Base-by-base conservation (phyloP, 2,888 invertebrate genomes). In the Cosmia pyralina region DNA sequence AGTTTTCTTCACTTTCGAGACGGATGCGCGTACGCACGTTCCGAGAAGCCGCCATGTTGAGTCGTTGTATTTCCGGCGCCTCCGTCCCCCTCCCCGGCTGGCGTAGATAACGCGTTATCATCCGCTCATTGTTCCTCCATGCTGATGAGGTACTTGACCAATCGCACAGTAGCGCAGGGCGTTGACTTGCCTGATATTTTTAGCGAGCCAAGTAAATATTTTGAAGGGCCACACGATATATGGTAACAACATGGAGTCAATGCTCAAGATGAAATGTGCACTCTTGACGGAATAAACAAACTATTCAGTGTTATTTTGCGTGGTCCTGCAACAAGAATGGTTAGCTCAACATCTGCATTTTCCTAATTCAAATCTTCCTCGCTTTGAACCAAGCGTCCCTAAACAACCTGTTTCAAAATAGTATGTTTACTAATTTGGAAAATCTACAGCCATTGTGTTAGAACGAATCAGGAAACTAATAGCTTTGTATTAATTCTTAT, bases 81-180 rank as follows among this genome's bases (percentile, higher is more conserved):
- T 89, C 88, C 85, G 89, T 89, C 86, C 88, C 85, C 89, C 87
- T 86, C 88, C 77, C 88, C 38, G 86, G 69, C 87, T 87, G 86
- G 82, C 84, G 87, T 89, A 94, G 96, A 96, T 96, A 96, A 95
- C 93, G 91, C 90, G 91, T 95, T 96, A 96, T 96, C 96, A 93
- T 95, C 94, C 94, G 94, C 92, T 94, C 94, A 94, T 96, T 96
- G 96, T 96, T 93, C 93, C 94, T 93, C 91, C 91, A 91, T 90
- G 90, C 89, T 90, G 92, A 92, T 92, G 93, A 92, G 91, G 90
- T 91, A 89, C 89, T 89, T 90, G 91, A 89, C 91, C 93, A 92
- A 90, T 90, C 90, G 83, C 84, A 81, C 89, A 87, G 90, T 88
- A 87, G 86, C 87, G 77, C 82, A 91, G 94, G 93, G 90, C 94